phyloP scores from a whole-genome alignment of 2,113 vertebrate genomes.

The Sorex araneus region DNA sequence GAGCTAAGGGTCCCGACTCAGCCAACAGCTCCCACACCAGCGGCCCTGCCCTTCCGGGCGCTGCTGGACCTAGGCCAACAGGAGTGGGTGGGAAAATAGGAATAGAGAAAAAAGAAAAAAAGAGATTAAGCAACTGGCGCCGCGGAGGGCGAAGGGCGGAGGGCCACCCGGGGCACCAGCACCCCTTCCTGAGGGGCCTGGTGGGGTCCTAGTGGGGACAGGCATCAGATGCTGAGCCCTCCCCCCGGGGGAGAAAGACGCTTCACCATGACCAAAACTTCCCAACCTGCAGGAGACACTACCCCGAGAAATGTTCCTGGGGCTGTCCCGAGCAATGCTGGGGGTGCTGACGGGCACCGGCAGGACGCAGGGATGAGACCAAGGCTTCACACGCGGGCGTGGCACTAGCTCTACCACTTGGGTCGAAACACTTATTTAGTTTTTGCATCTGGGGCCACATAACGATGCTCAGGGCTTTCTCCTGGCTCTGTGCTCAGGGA shows the following conservation, averaged over 20 bases:
- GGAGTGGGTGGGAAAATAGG: slow-evolving; percentile 74
- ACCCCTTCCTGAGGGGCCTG: neutral
- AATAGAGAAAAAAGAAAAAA: slow-evolving; percentile 76
- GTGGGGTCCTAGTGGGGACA: neutral
- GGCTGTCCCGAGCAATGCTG: no score
- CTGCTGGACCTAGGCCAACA: slow-evolving; percentile 45
- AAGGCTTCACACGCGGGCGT: no score
- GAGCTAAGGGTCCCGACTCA: neutral
- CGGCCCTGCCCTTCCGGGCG: neutral
- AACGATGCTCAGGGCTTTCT: no score
- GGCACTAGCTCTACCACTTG: no score
- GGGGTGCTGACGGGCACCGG: no score
- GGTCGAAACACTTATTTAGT: no score
- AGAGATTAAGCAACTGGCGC: slow-evolving; percentile 48
- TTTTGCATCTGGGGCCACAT: no score
- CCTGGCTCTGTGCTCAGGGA: no score
- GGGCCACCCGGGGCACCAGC: neutral
- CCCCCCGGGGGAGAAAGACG: neutral
- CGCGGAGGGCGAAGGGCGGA: neutral
- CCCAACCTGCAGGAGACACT: neutral
- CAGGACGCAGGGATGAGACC: no score
- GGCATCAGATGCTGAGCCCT: no score
- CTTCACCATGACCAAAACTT: neutral
- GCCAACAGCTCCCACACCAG: neutral
- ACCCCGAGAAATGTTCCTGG: no score